Evolutionary conservation across 2,797 vertebrate genomes (phyloP).

Genomic region (Limnodromus scolopaceus): DNA sequence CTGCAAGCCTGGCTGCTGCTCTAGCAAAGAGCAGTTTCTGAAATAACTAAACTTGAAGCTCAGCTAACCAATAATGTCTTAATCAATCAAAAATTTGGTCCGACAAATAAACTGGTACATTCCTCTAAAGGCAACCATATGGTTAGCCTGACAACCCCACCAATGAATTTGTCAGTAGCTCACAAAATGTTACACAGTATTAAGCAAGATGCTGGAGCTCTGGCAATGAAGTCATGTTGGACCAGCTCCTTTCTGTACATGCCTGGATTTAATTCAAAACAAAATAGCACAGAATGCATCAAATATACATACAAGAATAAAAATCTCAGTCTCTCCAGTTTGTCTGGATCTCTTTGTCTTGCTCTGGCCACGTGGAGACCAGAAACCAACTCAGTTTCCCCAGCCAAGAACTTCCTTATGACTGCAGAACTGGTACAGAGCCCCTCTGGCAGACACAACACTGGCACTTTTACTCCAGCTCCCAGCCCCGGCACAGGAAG

Average conservation of each 20-base stretch:
- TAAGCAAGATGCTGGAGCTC: not conserved
- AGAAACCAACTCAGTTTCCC: not conserved
- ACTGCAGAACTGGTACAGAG: not conserved
- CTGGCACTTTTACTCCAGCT: not conserved
- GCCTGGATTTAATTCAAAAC: not conserved
- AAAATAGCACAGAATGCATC: not conserved
- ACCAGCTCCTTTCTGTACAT: not conserved
- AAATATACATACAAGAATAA: not conserved
- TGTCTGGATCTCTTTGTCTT: not conserved
- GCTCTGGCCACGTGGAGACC: not conserved
- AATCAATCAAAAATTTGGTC: not conserved
- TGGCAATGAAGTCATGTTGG: not conserved
- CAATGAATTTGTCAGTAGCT: not conserved
- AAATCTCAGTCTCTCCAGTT: not conserved
- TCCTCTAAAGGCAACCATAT: not conserved
- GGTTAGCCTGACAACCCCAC: not conserved
- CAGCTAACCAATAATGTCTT: not conserved
- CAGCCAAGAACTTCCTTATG: not conserved
- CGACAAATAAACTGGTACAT: not conserved
- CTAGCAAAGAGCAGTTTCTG: not conserved
- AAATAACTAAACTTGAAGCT: not conserved
- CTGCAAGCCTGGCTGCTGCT: not conserved
- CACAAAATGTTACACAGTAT: not conserved
- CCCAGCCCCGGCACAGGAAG: not conserved
- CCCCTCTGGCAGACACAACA: not conserved